Percentiles rank a stretch among this genome's conserved stretches.
These are phyloP conservation scores for Drosophila dunni DNA, from an alignment of 1,140 invertebrate species.

Conservation along the genomic window DNA sequence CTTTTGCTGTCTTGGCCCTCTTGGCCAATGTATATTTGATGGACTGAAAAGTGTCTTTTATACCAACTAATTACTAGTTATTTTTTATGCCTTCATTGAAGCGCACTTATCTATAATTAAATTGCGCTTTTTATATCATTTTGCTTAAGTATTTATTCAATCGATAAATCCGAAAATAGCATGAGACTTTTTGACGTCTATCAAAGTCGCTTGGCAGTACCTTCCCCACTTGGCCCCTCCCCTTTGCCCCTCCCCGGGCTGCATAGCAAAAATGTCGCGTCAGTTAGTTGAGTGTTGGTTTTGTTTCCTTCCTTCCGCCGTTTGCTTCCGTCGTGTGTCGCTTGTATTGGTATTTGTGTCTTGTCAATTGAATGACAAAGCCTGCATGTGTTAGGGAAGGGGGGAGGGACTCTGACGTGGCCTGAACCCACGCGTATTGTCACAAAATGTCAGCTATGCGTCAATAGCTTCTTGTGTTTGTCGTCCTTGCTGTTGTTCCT, in stretches of 20 bases:
- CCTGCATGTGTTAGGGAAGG: neutral
- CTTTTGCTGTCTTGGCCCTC: neutral
- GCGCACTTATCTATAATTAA: constrained; percentile 28
- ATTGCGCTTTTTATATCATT: constrained; percentile 10
- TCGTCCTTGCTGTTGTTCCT: constrained; percentile 33
- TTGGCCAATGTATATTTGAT: neutral
- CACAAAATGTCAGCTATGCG: constrained; percentile 60
- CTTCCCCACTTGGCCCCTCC: neutral
- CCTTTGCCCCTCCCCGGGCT: constrained; percentile 9
- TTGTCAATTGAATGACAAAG: constrained; percentile 36
- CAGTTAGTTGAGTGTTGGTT: constrained; percentile 19
- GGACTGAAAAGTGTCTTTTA: constrained; percentile 6
- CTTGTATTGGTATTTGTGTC: constrained; percentile 4
- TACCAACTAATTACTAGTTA: neutral
- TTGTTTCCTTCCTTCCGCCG: constrained; percentile 14
- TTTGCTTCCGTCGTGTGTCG: neutral
- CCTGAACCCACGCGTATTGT: constrained; percentile 24
- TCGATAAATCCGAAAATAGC: constrained; percentile 78
- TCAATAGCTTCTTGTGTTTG: constrained; percentile 28
- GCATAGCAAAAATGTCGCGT: constrained; percentile 20
- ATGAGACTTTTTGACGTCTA: constrained; percentile 66
- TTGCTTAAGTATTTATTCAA: constrained; percentile 50
- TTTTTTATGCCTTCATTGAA: constrained; percentile 31
- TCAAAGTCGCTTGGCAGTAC: neutral
- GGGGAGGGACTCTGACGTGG: neutral